Conservation (phyloP, 2,888 invertebrate species). For the Plebejus anna region DNA sequence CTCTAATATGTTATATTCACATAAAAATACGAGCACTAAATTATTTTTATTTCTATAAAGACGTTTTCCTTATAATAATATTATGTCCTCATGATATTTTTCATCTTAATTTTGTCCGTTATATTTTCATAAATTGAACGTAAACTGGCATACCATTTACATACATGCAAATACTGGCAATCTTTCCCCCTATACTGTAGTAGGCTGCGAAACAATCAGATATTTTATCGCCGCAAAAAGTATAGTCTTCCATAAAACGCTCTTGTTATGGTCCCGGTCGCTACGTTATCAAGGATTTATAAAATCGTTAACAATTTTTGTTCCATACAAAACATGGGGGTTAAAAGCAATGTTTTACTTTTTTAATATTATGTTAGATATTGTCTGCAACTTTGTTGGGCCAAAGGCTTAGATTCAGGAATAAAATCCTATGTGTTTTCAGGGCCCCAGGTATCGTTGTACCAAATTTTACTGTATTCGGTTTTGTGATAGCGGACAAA, state of each 20-base stretch:
- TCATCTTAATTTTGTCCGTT: background rate
- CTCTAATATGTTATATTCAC: too few species aligned
- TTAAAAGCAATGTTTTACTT: background rate
- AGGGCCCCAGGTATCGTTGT: too few species aligned
- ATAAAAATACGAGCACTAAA: background rate
- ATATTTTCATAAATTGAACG: background rate
- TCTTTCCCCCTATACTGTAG: background rate
- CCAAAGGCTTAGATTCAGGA: too few species aligned
- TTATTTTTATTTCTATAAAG: background rate
- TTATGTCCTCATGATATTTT: background rate
- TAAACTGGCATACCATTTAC: background rate
- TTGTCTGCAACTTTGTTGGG: too few species aligned
- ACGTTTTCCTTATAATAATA: background rate
- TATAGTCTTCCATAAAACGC: slow-evolving; percentile 14
- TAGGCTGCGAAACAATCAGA: background rate
- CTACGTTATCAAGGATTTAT: background rate
- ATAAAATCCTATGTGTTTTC: too few species aligned
- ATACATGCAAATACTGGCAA: slow-evolving; percentile 3
- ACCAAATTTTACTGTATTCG: too few species aligned
- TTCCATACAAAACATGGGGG: background rate
- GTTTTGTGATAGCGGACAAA: too few species aligned
- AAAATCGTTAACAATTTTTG: background rate
- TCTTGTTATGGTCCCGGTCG: background rate
- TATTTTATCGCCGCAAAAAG: slow-evolving; percentile 1
- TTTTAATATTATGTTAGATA: background rate